Evolutionary conservation across 2,797 vertebrate species (phyloP).

Genomic region (Gastrophryne carolinensis): DNA sequence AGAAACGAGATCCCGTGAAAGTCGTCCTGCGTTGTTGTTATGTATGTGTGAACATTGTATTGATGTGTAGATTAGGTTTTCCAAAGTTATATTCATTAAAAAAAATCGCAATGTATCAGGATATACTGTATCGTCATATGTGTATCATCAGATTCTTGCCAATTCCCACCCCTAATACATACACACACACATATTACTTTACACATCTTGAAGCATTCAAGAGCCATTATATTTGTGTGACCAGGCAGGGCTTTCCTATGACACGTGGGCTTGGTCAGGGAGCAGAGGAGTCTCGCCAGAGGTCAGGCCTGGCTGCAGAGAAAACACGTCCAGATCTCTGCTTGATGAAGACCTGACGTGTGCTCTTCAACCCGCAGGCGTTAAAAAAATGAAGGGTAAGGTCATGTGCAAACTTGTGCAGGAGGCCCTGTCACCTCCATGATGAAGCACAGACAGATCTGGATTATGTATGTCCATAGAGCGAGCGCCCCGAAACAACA

Average conservation of each 20-base stretch:
- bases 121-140: too few relatives aligned
- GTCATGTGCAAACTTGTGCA: conserved; percentile 2
- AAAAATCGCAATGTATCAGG: too few relatives aligned
- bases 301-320: background rate
- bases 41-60: too few relatives aligned
- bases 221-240: too few relatives aligned
- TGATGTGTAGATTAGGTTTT: too few relatives aligned
- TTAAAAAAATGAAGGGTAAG: background rate
- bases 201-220: too few relatives aligned
- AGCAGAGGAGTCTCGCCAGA: background rate
- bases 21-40: too few relatives aligned
- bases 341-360: background rate
- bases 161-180: too few relatives aligned
- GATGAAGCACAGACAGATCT: background rate
- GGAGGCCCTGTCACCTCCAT: background rate
- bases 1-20: too few relatives aligned
- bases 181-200: too few relatives aligned
- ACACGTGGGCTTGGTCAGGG: background rate
- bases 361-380: background rate
- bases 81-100: too few relatives aligned
- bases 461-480: background rate
- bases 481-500: background rate
- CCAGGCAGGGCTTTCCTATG: background rate
- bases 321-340: background rate
- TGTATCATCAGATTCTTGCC: too few relatives aligned